These are phyloP conservation scores for Frieseomelitta varia DNA, from an alignment of 1,140 invertebrate genomes.

Conservation along the genomic window DNA sequence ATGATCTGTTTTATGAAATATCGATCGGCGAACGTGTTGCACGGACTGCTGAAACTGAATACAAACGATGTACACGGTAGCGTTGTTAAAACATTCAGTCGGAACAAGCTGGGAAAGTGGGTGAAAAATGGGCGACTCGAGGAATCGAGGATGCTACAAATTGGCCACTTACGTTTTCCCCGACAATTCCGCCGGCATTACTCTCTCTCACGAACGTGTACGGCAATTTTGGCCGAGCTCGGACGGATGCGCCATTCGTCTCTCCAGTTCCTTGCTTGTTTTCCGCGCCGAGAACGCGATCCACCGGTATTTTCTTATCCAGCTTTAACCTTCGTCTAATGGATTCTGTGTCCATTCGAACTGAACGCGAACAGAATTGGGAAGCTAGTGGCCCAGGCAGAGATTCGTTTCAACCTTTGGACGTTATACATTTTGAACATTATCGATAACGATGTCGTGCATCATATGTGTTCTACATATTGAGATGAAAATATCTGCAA, in stretches of 20 bases:
- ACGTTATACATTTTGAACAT: too few relatives aligned
- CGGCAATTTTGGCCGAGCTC: constrained; percentile 3
- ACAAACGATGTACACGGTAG: too few relatives aligned
- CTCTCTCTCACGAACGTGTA: constrained; percentile 4
- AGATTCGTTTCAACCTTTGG: too few relatives aligned
- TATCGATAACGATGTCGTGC: too few relatives aligned
- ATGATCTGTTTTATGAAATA: background rate
- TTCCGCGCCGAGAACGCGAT: background rate
- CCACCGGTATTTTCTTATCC: background rate
- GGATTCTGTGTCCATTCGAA: background rate
- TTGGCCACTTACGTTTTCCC: constrained; percentile 43
- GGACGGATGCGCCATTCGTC: constrained; percentile 11
- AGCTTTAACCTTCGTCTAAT: background rate
- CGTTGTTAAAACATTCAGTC: constrained; percentile 43
- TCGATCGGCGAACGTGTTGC: background rate
- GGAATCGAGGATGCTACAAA: constrained; percentile 42
- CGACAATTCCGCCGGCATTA: constrained; percentile 35
- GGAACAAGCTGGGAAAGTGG: constrained; percentile 13
- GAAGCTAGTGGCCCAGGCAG: too few relatives aligned
- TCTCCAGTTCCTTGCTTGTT: background rate
- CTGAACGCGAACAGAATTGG: too few relatives aligned
- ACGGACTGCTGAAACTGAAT: background rate
- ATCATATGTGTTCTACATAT: too few relatives aligned
- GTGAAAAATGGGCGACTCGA: constrained; percentile 34
- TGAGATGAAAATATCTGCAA: too few relatives aligned